Evolutionary conservation across 2,113 vertebrate genomes (phyloP).

Genomic region (Ibidorhyncha struthersii): DNA sequence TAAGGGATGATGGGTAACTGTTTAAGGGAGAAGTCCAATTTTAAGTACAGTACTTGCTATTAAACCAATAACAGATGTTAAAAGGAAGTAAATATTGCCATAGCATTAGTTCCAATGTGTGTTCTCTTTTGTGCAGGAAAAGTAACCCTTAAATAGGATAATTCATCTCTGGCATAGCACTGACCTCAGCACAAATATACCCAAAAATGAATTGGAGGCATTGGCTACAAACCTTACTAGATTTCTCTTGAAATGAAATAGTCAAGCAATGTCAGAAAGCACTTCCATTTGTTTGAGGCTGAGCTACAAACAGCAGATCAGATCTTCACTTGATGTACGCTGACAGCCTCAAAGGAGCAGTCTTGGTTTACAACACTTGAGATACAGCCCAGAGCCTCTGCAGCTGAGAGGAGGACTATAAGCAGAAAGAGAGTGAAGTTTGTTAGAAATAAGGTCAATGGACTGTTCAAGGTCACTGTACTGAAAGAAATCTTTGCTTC

Average conservation of each 20-base stretch:
- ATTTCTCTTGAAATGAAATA: not conserved
- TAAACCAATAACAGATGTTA: not conserved
- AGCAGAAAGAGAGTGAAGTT: not conserved
- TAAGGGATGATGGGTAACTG: not conserved
- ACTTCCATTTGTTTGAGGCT: not conserved
- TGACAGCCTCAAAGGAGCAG: not conserved
- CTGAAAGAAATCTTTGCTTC: not conserved
- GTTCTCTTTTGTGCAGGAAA: not conserved
- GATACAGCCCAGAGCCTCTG: not conserved
- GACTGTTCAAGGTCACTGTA: not conserved
- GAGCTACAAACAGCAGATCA: not conserved
- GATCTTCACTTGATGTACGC: not conserved
- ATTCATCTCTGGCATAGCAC: not conserved
- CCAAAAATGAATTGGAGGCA: not conserved
- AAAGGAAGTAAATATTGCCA: not conserved
- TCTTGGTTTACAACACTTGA: not conserved
- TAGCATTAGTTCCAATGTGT: not conserved
- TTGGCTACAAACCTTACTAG: not conserved
- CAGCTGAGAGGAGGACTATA: not conserved
- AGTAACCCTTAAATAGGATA: not conserved
- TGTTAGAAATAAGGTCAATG: not conserved
- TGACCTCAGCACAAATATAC: not conserved
- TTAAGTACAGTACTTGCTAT: not conserved
- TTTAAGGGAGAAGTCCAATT: not conserved
- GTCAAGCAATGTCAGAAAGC: not conserved